Conservation (phyloP, 1,140 invertebrate genomes). For the Bradynema listronoti region DNA sequence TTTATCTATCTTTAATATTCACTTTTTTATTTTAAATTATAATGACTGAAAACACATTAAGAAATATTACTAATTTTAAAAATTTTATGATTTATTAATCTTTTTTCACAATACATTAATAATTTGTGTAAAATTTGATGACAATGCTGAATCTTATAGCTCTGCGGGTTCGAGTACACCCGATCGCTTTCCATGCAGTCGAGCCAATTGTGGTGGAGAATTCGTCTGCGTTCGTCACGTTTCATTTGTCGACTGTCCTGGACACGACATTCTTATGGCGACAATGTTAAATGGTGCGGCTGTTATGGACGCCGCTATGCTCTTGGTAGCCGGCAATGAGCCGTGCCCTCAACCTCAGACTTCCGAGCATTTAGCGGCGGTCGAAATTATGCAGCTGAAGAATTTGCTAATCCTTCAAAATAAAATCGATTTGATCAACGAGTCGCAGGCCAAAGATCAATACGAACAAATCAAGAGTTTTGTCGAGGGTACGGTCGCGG, state of each 20-base stretch:
- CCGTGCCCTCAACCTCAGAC: constrained; percentile 98
- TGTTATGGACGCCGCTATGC: constrained; percentile 96
- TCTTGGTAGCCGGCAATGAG: constrained; percentile 94
- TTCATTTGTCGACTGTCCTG: constrained; percentile 98
- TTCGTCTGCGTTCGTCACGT: constrained; percentile 68
- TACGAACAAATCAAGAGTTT: constrained; percentile 96
- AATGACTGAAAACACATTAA: neutral
- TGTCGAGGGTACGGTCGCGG: constrained; percentile 96
- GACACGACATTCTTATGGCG: constrained; percentile 99
- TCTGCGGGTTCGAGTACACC: constrained; percentile 60
- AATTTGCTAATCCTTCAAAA: constrained; percentile 98
- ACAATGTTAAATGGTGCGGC: constrained; percentile 99
- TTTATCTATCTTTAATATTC: neutral
- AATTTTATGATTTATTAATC: constrained; percentile 39
- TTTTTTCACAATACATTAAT: neutral
- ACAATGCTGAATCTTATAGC: constrained; percentile 50
- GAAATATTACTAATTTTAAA: neutral
- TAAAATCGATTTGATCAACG: constrained; percentile 98
- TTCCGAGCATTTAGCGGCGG: constrained; percentile 96
- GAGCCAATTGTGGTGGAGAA: constrained; percentile 72
- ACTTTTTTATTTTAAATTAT: neutral
- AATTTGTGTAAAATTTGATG: neutral
- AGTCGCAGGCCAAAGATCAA: constrained; percentile 94
- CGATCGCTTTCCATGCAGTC: constrained; percentile 85
- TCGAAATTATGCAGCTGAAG: constrained; percentile 99